Conservation (phyloP, 2,797 vertebrate species). For the Toxotes lorentzi region DNA sequence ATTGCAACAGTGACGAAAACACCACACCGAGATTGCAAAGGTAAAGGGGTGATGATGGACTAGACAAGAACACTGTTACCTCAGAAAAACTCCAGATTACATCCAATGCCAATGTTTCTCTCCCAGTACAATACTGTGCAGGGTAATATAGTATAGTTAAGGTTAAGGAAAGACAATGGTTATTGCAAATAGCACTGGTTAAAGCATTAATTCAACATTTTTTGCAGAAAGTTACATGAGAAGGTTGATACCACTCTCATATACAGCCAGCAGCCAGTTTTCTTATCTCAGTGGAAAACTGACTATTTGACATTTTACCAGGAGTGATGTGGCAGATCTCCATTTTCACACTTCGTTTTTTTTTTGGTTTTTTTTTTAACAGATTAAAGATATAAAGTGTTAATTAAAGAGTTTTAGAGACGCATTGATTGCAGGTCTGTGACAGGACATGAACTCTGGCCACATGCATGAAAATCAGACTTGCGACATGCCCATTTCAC, state of each 20-base stretch:
- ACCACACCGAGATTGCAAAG: not conserved
- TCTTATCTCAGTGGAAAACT: too few species aligned
- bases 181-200: not conserved
- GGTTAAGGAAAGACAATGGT: not conserved
- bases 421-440: not conserved
- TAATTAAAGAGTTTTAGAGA: not conserved
- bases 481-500: not conserved
- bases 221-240: not conserved
- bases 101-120: accelerated
- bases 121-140: not conserved
- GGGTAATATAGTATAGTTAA: too few species aligned
- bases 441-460: not conserved
- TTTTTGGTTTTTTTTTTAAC: not conserved
- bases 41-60: too few species aligned
- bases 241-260: not conserved
- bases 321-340: not conserved
- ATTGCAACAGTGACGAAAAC: too few species aligned
- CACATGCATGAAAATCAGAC: not conserved
- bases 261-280: not conserved
- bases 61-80: not conserved
- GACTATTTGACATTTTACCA: not conserved
- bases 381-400: not conserved
- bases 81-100: conserved; percentile 1
- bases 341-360: not conserved
- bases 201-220: not conserved